Evolutionary conservation across 2,888 invertebrate species (phyloP), one percentile per base, ranked within the genome.

Genomic region (Apamea anceps): DNA sequence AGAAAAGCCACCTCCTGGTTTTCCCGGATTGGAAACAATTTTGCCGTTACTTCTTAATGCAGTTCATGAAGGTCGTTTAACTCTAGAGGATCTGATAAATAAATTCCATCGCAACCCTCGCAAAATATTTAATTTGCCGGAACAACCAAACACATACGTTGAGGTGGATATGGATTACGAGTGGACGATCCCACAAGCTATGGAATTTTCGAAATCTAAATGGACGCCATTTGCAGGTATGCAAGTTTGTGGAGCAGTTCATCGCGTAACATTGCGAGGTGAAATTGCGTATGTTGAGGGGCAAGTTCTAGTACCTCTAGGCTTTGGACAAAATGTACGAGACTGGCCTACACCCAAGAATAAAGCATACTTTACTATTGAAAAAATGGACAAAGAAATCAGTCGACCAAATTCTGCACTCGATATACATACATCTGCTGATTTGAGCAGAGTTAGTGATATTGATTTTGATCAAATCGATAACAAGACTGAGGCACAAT

Each of bases 141-240:
- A 99, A 83, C 99, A 99, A 94, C 98, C 98, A 3, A 98, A 99
- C 91, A 99, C 99, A 0, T 99, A 99, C 93, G 98, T 99, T 18
- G 99, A 99, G 95, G 98, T 99, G 2, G 98, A 98, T 93, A 97
- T 99, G 96, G 99, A 99, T 92, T 98, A 99, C 89, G 98, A 99
- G 95, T 99, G 99, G 99, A 97, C 97, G 0, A 98, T 99, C 78
- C 99, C 99, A 0, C 97, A 98, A 54, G 97, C 98, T 42, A 98
- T 98, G 97, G 97, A 98, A 79, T 99, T 98, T 94, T 98, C 99
- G 37, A 99, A 99, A 96, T 98, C 99, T 0, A 98, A 98, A 89
- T 99, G 99, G 99, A 99, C 99, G 0, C 99, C 99, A 0, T 99
- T 99, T 94, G 98, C 98, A 45, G 99, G 99, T 1, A 98, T 97